Evolutionary conservation across 1,140 invertebrate species (phyloP), one percentile per base, ranked within the genome.

Genomic region (Plodia interpunctella): DNA sequence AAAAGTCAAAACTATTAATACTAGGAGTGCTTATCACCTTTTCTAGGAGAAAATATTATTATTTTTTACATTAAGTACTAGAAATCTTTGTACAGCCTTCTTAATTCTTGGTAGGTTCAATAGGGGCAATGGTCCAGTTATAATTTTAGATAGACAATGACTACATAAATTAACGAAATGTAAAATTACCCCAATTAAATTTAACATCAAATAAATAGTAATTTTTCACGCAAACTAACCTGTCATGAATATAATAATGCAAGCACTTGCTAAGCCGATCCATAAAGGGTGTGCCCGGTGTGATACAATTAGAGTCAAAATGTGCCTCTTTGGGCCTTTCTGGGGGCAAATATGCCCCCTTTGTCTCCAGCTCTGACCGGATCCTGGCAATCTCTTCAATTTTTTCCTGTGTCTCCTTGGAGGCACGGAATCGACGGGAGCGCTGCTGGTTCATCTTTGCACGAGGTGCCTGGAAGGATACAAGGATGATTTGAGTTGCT

Each of bases 361-460:
- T 96, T 0, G 87, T 78, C 57, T 91, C 70, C 21, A 98, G 90
- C 74, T 97, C 95, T 3, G 92, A 92, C 25, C 95, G 91, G 44
- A 99, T 93, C 54, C 94, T 90, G 13, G 93, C 91, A 38, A 99
- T 93, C 89, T 98, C 97, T 49, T 94, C 91, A 53, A 94, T 92
- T 85, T 99, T 99, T 87, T 99, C 98, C 21, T 90, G 90, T 4
- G 95, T 92, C 91, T 99, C 99, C 87, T 99, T 99, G 0, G 98
- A 97, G 0, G 98, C 98, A 35, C 99, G 92, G 82, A 99, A 99
- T 74, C 98, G 91, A 68, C 99, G 92, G 15, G 98, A 99, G 71
- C 99, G 91, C 87, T 99, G 99, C 83, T 99, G 99, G 90, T 99
- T 99, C 99, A 99, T 99, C 92, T 99, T 99, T 11, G 98, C 98